These are phyloP conservation scores for Pyralis farinalis DNA, from an alignment of 2,888 invertebrate genomes.

Conservation along the genomic window DNA sequence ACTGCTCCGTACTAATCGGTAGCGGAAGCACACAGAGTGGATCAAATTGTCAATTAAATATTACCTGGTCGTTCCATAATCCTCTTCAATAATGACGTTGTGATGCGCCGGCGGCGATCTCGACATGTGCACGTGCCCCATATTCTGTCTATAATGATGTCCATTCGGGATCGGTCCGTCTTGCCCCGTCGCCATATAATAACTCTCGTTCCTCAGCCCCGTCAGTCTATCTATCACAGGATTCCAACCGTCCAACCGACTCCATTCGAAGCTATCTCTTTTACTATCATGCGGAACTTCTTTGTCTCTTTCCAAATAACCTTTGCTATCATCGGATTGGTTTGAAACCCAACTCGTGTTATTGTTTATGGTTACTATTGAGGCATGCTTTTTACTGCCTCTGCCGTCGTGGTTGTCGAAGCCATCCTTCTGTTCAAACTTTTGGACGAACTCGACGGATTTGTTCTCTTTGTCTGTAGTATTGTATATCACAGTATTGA, in stretches of 20 bases:
- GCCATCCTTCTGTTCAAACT: conserved; percentile 45
- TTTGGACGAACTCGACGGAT: conserved; percentile 42
- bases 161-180: conserved; percentile 79
- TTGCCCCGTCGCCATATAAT: conserved; percentile 90
- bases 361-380: conserved; percentile 73
- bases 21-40: too few species aligned
- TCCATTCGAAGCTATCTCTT: conserved; percentile 80
- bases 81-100: conserved; percentile 85
- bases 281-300: conserved; percentile 73
- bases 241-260: conserved; percentile 87
- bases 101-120: conserved; percentile 73
- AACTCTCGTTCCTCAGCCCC: conserved; percentile 93
- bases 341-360: conserved; percentile 75
- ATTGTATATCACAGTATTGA: conserved; percentile 75
- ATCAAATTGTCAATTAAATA: too few species aligned
- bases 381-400: conserved; percentile 65
- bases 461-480: conserved; percentile 64
- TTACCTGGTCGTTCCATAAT: conserved; percentile 67
- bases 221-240: conserved; percentile 94
- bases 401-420: conserved; percentile 51
- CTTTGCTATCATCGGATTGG: conserved; percentile 75
- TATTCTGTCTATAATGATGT: conserved; percentile 56
- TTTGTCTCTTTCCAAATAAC: conserved; percentile 70
- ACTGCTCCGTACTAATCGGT: too few species aligned
- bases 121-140: conserved; percentile 67